Evolutionary conservation across 2,797 vertebrate genomes (phyloP).

Genomic region (Mareca penelope): DNA sequence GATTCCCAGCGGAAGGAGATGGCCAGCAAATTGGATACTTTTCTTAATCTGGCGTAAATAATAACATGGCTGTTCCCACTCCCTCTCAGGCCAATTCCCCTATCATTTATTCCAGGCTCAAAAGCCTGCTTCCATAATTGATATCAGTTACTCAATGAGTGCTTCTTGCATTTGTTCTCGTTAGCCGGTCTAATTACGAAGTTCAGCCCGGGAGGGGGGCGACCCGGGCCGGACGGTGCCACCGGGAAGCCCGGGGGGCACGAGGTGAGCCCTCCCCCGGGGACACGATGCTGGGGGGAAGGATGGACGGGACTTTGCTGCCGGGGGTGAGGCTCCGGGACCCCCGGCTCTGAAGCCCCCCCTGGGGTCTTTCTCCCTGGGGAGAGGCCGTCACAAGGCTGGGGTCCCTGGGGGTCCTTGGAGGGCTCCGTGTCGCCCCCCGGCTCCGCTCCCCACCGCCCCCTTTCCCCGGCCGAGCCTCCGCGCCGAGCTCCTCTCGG

Average conservation of each 20-base stretch:
- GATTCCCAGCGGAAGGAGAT: slow-evolving; percentile 81
- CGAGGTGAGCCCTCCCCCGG: not conserved
- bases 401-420: not conserved
- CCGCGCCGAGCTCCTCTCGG: not conserved
- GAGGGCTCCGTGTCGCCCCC: rapidly evolving
- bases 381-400: not conserved
- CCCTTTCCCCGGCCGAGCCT: not conserved
- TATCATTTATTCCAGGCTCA: slow-evolving; percentile 85
- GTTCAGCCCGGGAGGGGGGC: slow-evolving; percentile 33
- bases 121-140: slow-evolving; percentile 81
- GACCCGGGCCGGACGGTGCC: not conserved
- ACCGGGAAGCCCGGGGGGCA: not conserved
- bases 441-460: not conserved
- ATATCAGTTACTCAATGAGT: slow-evolving; percentile 81
- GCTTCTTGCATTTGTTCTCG: slow-evolving; percentile 75
- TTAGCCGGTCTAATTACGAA: slow-evolving; percentile 74
- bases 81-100: slow-evolving; percentile 84
- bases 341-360: not conserved
- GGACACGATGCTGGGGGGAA: not conserved
- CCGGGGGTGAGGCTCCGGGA: not conserved
- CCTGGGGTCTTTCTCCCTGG: not conserved
- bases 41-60: slow-evolving; percentile 91
- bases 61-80: slow-evolving; percentile 83
- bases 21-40: slow-evolving; percentile 84
- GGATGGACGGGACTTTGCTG: not conserved